Evolutionary conservation across 2,888 invertebrate species (phyloP), one percentile per base, ranked within the genome.

Genomic region (Sarcophaga variegata): DNA sequence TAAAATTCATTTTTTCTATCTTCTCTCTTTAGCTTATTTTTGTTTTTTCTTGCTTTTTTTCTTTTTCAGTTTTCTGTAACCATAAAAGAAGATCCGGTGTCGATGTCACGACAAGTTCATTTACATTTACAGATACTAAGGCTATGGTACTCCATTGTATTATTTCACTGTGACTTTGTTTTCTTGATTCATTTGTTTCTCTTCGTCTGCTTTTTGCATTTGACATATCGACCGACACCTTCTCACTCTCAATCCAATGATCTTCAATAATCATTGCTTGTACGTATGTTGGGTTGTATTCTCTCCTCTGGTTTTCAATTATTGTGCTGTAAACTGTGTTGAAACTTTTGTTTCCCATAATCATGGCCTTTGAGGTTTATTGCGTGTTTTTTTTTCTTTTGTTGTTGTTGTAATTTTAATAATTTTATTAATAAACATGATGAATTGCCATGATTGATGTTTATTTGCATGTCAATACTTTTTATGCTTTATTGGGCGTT

Each of bases 71-170:
- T 66, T 67, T 75, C 12, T 69, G n/a, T 37, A 49, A 27, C 22
- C 83, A 72, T 72, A 72, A 22, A 47, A 63, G 75, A 78, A 69
- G 69, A 86, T 86, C 86, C 86, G 86, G 86, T 86, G 79, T 86
- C 82, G 71, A 83, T 86, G 79, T 78, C 85, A 85, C 49, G 81
- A 85, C 78, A 81, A 81, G 81, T 81, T 85, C 81, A 81, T 70
- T 78, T 85, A 70, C 78, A n/a, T n/a, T n/a, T n/a, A n/a, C n/a
- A n/a, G n/a, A 27, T 27, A 37, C 8, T 37, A 10, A 2, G 37
- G 37, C 37, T 37, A 37, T 37, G 8, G 37, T 37, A 37, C 10
- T 37, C 37, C 37, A 37, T 37, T 37, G 37, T 37, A 37, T 37
- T 37, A 37, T 37, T 37, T 0, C 37, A 2, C 1, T 63, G 49